Evolutionary conservation across 2,797 vertebrate species (phyloP), one percentile per base, ranked within the genome.

Genomic region (Onychomys arenicola): DNA sequence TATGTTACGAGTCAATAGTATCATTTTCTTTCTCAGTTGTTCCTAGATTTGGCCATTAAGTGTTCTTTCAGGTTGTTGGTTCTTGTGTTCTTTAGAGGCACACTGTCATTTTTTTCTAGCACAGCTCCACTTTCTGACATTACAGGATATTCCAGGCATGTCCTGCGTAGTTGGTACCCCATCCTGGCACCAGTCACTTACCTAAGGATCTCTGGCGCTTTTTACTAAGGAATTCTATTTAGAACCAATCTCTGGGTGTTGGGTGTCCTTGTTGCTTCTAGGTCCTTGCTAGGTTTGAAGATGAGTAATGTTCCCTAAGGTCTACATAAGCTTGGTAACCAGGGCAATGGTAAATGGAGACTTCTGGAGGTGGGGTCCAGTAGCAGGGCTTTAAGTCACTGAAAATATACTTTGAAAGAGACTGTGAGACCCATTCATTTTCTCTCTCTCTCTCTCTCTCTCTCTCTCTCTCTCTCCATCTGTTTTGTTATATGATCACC

Each of bases 111-210:
- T 90, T 77, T 63, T 83, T 16, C 43, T 2, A 65, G 25, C 5
- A 43, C 19, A 59, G 63, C 43, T 55, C 37, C 40, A 40, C 21
- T 81, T 82, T 46, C n/a, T 71, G 43, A 40, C 23, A 91, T 32
- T 71, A 59, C 14, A 11, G 85, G 34, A 57, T 16, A 8, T 32
- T 87, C 19, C 34, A 77, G 73, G 27, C 12, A 49, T 34, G 55
- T 76, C 59, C 92, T 37, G 6, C 34, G 80, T 67, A 80, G 67
- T 43, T 63, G 13, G 2, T 34, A 19, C 43, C 12, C 29, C 34
- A 89, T 57, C n/a, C 76, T 90, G 40, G 25, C 23, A 78, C 61
- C 37, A 94, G 89, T 34, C 65, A 91, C 46, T 95, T 97, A 59
- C 93, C 75, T 57, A 73, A 82, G 46, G 59, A 59, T 73, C 21